These are phyloP conservation scores for Labeo rohita DNA, from an alignment of 2,113 vertebrate genomes.

Conservation along the genomic window DNA sequence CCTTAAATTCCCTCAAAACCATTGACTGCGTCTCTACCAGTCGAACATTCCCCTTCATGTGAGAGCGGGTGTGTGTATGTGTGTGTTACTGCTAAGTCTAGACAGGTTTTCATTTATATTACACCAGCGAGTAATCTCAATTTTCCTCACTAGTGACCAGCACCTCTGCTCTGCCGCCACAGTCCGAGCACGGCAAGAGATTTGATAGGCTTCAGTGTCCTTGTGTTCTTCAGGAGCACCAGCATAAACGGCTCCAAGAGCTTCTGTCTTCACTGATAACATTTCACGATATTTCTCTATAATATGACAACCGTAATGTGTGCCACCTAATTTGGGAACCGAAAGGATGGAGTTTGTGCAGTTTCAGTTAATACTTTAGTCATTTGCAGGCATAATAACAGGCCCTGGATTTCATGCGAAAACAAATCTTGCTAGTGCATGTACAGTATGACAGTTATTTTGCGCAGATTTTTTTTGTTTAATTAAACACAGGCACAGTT, in stretches of 20 bases:
- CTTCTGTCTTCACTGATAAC: not conserved
- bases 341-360: not conserved
- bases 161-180: not conserved
- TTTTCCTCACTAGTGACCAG: slow-evolving; percentile 26
- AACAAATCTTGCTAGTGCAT: not conserved
- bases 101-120: slow-evolving; percentile 29
- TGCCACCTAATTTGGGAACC: not conserved
- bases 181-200: not conserved
- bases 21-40: not conserved
- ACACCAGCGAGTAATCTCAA: not conserved
- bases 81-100: slow-evolving; percentile 15
- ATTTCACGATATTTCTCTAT: not conserved
- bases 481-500: not conserved
- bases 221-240: not conserved
- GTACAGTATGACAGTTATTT: not conserved
- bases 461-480: not conserved
- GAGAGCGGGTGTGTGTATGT: not conserved
- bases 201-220: not conserved
- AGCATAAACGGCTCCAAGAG: not conserved
- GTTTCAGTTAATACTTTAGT: not conserved
- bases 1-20: not conserved
- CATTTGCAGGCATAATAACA: not conserved
- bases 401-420: not conserved
- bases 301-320: not conserved
- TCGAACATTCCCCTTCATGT: no score